phyloP scores from a whole-genome alignment of 1,140 invertebrate species.

The Lasioglossum baleicum region DNA sequence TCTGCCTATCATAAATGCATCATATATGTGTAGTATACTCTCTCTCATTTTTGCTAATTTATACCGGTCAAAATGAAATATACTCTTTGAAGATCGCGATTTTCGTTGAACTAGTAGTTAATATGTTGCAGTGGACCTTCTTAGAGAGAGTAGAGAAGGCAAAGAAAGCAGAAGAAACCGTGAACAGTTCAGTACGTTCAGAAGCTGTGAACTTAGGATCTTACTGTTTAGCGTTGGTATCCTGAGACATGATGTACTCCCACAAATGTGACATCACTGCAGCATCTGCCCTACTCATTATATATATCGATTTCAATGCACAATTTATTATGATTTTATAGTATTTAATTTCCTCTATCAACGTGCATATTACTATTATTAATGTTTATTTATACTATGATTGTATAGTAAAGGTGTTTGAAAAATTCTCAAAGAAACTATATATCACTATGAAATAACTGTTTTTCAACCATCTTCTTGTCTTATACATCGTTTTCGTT shows the following conservation, averaged over 20 bases:
- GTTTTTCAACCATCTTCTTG: constrained; percentile 6
- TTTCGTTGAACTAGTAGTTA: constrained; percentile 7
- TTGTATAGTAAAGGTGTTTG: too few species aligned
- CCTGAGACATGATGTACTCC: constrained; percentile 89
- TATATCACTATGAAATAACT: not conserved
- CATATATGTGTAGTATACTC: too few species aligned
- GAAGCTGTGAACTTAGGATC: constrained; percentile 58
- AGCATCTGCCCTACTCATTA: constrained; percentile 91
- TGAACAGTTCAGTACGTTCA: not conserved
- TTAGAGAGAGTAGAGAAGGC: not conserved
- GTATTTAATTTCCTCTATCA: not conserved
- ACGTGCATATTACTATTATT: not conserved
- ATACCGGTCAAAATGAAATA: constrained; percentile 16
- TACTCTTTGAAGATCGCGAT: constrained; percentile 8
- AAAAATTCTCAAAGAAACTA: not conserved
- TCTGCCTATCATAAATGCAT: too few species aligned
- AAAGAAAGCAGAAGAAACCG: constrained; percentile 45
- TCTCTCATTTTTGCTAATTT: too few species aligned
- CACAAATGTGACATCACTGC: constrained; percentile 94
- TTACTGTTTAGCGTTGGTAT: constrained; percentile 83
- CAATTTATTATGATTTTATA: not conserved
- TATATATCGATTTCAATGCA: constrained; percentile 64
- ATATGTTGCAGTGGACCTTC: not conserved
- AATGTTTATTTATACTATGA: too few species aligned
- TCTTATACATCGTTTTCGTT: not conserved